These are phyloP conservation scores for Dendrolimus pini DNA, from an alignment of 2,888 invertebrate genomes.

Conservation along the genomic window DNA sequence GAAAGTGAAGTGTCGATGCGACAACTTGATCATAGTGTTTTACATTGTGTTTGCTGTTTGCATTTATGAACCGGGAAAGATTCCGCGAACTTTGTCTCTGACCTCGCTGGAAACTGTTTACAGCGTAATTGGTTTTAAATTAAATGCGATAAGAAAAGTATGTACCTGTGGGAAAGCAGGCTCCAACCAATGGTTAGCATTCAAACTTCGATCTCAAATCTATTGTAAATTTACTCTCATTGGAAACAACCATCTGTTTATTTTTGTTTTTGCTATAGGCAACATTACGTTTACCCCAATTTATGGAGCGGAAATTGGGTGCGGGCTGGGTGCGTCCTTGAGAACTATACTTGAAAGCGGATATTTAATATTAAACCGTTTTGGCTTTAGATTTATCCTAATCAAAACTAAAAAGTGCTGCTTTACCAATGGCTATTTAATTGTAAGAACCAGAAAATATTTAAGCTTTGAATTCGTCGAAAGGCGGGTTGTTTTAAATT, in stretches of 20 bases:
- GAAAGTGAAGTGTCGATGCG: slow-evolving; percentile 73
- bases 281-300: slow-evolving; percentile 52
- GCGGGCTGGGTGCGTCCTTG: slow-evolving; percentile 67
- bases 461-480: too few relatives aligned
- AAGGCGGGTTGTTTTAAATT: too few relatives aligned
- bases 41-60: slow-evolving; percentile 16
- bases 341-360: slow-evolving; percentile 17
- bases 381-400: slow-evolving; percentile 4
- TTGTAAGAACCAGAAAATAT: too few relatives aligned
- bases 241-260: slow-evolving; percentile 35
- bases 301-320: slow-evolving; percentile 63
- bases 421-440: too few relatives aligned
- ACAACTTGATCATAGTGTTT: slow-evolving; percentile 65
- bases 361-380: not conserved
- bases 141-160: slow-evolving; percentile 18
- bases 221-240: not conserved
- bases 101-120: slow-evolving; percentile 37
- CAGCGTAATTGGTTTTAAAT: slow-evolving; percentile 37
- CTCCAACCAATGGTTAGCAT: too few relatives aligned
- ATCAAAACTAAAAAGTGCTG: too few relatives aligned
- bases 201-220: slow-evolving; percentile 2
- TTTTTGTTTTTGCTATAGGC: slow-evolving; percentile 42
- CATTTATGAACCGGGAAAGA: slow-evolving; percentile 46
- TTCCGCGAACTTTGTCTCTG: slow-evolving; percentile 40
- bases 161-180: too few relatives aligned